phyloP scores from a whole-genome alignment of 2,888 invertebrate genomes.

The Drosophila neutralis region DNA sequence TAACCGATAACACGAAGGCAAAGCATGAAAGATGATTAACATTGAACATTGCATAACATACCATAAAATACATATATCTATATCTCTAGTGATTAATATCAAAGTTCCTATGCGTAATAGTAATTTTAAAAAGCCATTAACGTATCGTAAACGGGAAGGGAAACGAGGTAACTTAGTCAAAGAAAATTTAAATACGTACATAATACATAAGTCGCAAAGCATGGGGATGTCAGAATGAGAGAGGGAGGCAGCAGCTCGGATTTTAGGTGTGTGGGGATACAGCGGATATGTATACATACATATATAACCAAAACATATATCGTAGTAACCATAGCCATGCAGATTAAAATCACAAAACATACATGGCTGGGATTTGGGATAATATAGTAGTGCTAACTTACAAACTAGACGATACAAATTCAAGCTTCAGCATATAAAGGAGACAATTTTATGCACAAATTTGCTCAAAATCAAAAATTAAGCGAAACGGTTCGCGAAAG shows the following conservation, averaged over 20 bases:
- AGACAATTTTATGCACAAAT: slow-evolving; percentile 65
- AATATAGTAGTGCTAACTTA: slow-evolving; percentile 50
- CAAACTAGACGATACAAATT: slow-evolving; percentile 37
- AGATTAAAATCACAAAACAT: slow-evolving; percentile 42
- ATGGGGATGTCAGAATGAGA: slow-evolving; percentile 7
- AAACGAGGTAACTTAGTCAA: slow-evolving; percentile 47
- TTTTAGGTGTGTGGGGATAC: slow-evolving; percentile 15
- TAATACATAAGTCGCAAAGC: slow-evolving; percentile 71
- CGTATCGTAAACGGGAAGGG: slow-evolving; percentile 56
- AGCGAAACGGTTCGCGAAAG: slow-evolving; percentile 37
- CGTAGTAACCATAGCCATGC: slow-evolving; percentile 58
- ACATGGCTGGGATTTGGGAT: slow-evolving; percentile 54
- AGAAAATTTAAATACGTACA: slow-evolving; percentile 75
- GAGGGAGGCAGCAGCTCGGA: slow-evolving; percentile 1
- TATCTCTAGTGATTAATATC: slow-evolving; percentile 83
- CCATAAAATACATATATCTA: slow-evolving; percentile 57
- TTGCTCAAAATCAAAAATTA: slow-evolving; percentile 68
- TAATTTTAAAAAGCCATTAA: slow-evolving; percentile 67
- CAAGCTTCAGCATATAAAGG: slow-evolving; percentile 55
- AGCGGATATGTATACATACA: slow-evolving; percentile 46
- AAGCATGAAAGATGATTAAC: slow-evolving; percentile 36
- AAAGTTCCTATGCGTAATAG: slow-evolving; percentile 83
- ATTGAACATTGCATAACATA: slow-evolving; percentile 45
- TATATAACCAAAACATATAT: slow-evolving; percentile 57
- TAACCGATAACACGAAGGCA: slow-evolving; percentile 55